These are phyloP conservation scores for Synanthedon tipuliformis DNA, from an alignment of 2,888 invertebrate genomes.

Conservation along the genomic window DNA sequence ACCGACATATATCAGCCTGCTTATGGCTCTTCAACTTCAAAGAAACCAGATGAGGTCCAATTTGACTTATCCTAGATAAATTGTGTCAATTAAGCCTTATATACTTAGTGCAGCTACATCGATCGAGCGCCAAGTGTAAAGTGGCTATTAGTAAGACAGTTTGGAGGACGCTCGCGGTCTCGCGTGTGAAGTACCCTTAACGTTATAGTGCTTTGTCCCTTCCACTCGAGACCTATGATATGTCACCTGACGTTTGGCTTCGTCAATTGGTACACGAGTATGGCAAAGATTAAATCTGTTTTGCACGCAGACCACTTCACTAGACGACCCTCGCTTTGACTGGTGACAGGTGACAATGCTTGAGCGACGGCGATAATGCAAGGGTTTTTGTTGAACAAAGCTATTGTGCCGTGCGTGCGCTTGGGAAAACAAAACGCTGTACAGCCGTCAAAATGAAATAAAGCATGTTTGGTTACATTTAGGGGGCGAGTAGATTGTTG, in stretches of 20 bases:
- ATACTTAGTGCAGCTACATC: slow-evolving; percentile 11
- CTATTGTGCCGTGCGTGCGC: background rate
- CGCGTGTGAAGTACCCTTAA: slow-evolving; percentile 26
- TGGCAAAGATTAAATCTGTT: background rate
- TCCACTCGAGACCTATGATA: slow-evolving; percentile 25
- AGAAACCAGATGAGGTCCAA: too few relatives aligned
- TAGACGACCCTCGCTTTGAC: background rate
- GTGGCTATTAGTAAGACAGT: slow-evolving; percentile 36
- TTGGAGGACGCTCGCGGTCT: slow-evolving; percentile 28
- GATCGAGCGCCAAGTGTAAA: slow-evolving; percentile 17
- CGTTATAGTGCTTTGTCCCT: slow-evolving; percentile 24
- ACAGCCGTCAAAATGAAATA: background rate
- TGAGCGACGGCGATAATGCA: background rate
- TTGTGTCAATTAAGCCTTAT: background rate
- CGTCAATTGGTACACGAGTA: background rate
- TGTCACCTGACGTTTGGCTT: slow-evolving; percentile 1
- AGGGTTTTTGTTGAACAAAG: background rate
- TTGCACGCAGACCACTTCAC: background rate
- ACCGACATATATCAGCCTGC: too few relatives aligned
- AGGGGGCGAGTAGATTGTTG: background rate
- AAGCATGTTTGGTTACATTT: too few relatives aligned
- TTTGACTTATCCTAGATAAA: too few relatives aligned
- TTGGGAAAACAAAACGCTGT: background rate
- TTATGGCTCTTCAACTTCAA: too few relatives aligned
- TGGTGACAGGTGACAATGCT: background rate